phyloP scores from a whole-genome alignment of 2,797 vertebrate genomes.

The Natrix natrix region DNA sequence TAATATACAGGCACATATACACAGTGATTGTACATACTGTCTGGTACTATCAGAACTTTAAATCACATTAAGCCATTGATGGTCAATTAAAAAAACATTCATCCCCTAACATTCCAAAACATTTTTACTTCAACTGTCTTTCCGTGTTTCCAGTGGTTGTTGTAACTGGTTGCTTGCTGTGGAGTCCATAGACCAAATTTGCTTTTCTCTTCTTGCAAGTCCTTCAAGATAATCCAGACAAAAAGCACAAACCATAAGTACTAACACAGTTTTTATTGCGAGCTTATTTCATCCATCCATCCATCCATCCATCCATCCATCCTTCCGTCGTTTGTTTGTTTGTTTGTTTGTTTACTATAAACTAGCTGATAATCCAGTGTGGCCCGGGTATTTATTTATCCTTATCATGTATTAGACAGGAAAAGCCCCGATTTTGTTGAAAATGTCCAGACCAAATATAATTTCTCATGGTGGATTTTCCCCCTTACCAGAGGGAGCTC shows the following conservation, averaged over 20 bases:
- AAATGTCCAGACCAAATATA: too few species aligned
- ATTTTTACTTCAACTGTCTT: not conserved
- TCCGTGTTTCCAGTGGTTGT: not conserved
- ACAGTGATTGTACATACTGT: not conserved
- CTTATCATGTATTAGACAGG: too few species aligned
- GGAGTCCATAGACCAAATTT: not conserved
- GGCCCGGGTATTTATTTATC: too few species aligned
- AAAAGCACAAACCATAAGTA: not conserved
- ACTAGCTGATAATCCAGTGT: too few species aligned
- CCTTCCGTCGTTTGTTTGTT: too few species aligned
- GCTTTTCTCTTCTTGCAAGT: not conserved
- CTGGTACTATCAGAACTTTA: not conserved
- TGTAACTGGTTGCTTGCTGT: not conserved
- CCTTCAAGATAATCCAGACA: not conserved
- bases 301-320: too few species aligned
- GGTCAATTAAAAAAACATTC: not conserved
- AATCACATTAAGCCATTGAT: not conserved
- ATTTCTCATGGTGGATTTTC: too few species aligned
- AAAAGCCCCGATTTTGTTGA: too few species aligned
- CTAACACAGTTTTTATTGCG: not conserved
- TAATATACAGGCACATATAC: not conserved
- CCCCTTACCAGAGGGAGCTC: too few species aligned
- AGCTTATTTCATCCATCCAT: not conserved
- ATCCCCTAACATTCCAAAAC: not conserved
- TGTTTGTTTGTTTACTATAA: too few species aligned